Base-by-base conservation (phyloP, 2,797 vertebrate genomes). In the Falco peregrinus region DNA sequence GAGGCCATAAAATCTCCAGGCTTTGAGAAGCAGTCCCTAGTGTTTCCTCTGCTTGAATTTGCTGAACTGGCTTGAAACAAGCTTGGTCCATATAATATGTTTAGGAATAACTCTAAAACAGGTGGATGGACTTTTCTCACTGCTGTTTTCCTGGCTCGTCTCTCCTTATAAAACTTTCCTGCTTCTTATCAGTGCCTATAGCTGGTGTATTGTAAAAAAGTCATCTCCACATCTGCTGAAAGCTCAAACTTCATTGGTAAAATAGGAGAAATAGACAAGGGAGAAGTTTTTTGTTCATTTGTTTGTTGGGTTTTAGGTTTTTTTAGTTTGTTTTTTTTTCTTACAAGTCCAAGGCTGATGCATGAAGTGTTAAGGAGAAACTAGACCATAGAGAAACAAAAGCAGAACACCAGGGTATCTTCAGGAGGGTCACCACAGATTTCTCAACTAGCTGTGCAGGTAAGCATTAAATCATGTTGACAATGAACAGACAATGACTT, bases 261-360 rank as follows among this genome's bases (percentile, higher is more conserved):
- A 81, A 57, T 22, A 47, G n/a, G 45, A 64, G 17, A 78, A 89
- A 54, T 25, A 5, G 35, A 8, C 16, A 43, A 86, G 24, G 8
- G 12, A 67, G 20, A 43, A 69, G 20, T 13, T 25, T 6, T 18
- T 51, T 13, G 22, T 67, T 53, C 59, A 11, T n/a, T 74, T 24
- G 14, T 29, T 61, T 37, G 16, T 9, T n/a, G 31, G 12, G 4
- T 4, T 13, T 41, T 12, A 1, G 8, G 3, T 2, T 5, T 19
- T n/a, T 57, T 43, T 26, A 29, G 28, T 39, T 63, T 41, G 14
- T 6, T 2, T 12, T 18, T 17, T 35, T 51, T 73, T 82, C 16
- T 60, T 64, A 56, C 14, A 61, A 70, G 16, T 87, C 22, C 45
- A 70, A 73, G 19, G 6, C 29, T 71, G 47, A 31, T 70, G 21